phyloP scores from a whole-genome alignment of 1,140 invertebrate genomes.

The Rhopalosiphum maidis region DNA sequence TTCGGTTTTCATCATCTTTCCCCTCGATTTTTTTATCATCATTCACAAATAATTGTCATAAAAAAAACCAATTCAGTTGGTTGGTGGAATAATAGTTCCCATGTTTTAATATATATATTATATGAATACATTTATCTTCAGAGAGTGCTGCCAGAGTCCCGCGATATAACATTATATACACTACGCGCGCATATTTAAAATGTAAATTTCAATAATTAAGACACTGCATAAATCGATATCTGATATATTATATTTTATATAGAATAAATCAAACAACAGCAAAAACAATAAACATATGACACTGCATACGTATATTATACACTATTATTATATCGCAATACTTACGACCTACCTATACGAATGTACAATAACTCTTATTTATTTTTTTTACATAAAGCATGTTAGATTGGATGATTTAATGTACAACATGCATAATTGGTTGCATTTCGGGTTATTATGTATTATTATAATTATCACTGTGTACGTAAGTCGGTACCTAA shows the following conservation, averaged over 20 bases:
- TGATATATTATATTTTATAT: background rate
- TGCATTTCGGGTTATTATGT: background rate
- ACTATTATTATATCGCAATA: too few relatives aligned
- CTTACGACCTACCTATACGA: too few relatives aligned
- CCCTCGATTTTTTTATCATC: background rate
- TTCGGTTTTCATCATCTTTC: background rate
- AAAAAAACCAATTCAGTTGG: background rate
- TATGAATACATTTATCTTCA: background rate
- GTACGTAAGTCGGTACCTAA: background rate
- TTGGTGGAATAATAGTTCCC: background rate
- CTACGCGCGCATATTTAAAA: background rate
- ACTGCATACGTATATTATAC: background rate
- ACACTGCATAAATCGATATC: background rate
- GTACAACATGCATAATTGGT: background rate
- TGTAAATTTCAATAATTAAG: background rate
- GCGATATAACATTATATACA: background rate
- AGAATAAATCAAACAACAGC: background rate
- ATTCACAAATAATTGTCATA: slow-evolving; percentile 4
- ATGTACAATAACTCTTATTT: background rate
- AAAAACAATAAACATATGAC: background rate
- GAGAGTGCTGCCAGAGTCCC: background rate
- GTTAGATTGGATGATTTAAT: background rate
- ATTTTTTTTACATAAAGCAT: background rate
- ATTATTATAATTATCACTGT: background rate
- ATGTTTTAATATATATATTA: background rate